phyloP scores from a whole-genome alignment of 1,140 invertebrate species.

The Anastrepha ludens region DNA sequence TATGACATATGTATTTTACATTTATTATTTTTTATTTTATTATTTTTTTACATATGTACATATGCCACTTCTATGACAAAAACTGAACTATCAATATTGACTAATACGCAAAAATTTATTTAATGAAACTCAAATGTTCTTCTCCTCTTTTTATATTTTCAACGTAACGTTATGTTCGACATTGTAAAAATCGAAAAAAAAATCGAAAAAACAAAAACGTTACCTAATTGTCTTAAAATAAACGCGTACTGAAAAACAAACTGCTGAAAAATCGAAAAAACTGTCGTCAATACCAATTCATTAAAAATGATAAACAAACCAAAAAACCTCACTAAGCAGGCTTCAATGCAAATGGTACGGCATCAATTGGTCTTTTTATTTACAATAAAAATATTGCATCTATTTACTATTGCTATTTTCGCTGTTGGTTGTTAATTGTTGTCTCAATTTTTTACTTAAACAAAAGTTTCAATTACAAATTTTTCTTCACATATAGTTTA shows the following conservation, averaged over 20 bases:
- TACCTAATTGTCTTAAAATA: not conserved
- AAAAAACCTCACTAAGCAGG: constrained; percentile 40
- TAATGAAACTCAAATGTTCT: constrained; percentile 43
- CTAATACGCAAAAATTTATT: not conserved
- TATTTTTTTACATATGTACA: not conserved
- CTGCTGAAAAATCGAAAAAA: constrained; percentile 1
- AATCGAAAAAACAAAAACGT: not conserved
- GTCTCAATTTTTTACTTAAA: not conserved
- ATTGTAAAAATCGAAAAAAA: not conserved
- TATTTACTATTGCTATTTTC: constrained; percentile 44
- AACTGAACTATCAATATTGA: not conserved
- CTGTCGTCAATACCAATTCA: not conserved
- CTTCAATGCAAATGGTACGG: constrained; percentile 55
- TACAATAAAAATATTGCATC: constrained; percentile 36
- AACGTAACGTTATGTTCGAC: not conserved
- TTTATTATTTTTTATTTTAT: not conserved
- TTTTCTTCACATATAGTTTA: not conserved
- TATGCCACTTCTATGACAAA: not conserved
- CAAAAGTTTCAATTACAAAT: not conserved
- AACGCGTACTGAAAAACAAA: not conserved
- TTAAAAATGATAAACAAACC: constrained; percentile 1
- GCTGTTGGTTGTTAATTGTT: constrained; percentile 49
- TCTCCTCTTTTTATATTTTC: constrained; percentile 24
- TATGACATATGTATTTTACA: too few species aligned
- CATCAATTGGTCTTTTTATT: constrained; percentile 48